Base-by-base conservation (phyloP, 2,888 invertebrate genomes). In the Iselma pallidipennis region DNA sequence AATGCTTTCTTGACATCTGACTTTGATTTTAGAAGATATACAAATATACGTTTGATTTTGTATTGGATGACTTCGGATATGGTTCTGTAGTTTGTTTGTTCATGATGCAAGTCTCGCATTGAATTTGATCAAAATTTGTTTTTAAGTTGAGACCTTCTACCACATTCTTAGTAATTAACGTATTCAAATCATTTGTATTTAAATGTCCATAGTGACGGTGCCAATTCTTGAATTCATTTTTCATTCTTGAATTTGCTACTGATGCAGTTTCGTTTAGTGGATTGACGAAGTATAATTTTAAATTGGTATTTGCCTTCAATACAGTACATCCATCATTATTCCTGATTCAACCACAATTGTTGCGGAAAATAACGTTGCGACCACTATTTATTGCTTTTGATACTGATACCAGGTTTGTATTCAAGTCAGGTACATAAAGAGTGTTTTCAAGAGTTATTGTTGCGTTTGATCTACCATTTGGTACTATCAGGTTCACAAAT, bases 1-100 rank as follows among this genome's bases (percentile, higher is more conserved):
- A 76, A 76, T 2, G 51, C 58, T 2, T 60, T 45, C 5, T 67
- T 61, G 29, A 75, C 73, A 65, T 81, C 74, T 49, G 59, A 54
- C 69, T 81, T 80, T 28, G 65, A 63, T 58, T 77, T 75, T 16
- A 80, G 59, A 65, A 78, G 74, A 66, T 77, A 79, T 29, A 76
- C 74, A 59, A 63, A 63, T 2, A 54, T 50, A 54, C 54, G 61
- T 56, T 63, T 23, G 63, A 61, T 55, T 68, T 67, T 62, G 79
- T 78, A 71, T 81, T 28, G 68, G 10, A 33, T 65, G 55, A 25
- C 42, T 67, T n/a, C 4, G 74, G 62, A 52, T 75, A 76, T 5
- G 74, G 74, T 16, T 72, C 65, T 29, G 74, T 64, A 4, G 61
- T 10, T 45, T 75, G 72, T 56, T 75, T 76, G 0, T 70, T 75